A percentile compares a stretch with the other conserved stretches of the same genome.
Evolutionary conservation across 2,797 vertebrate genomes (phyloP).

Genomic region (Sternotherus odoratus): DNA sequence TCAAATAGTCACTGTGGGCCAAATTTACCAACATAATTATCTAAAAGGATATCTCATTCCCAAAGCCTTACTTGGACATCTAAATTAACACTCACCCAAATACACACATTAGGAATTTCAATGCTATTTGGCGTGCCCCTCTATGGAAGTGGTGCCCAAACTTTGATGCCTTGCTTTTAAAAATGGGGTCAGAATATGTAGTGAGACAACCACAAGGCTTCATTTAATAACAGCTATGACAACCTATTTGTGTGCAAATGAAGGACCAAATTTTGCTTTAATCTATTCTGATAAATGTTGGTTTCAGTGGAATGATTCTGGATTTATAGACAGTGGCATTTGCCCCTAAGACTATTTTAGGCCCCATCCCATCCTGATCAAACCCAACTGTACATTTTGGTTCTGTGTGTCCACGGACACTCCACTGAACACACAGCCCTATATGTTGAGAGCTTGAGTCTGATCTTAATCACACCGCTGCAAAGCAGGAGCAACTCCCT

Average conservation of each 20-base stretch:
- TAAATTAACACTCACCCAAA: constrained; percentile 69
- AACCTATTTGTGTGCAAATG: constrained; percentile 36
- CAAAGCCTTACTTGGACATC: constrained; percentile 74
- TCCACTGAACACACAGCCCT: background rate
- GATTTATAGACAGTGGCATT: background rate
- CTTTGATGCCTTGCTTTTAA: constrained; percentile 76
- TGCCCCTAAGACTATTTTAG: background rate
- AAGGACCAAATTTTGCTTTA: background rate
- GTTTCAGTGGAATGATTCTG: background rate
- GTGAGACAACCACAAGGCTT: constrained; percentile 28
- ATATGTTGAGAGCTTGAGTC: background rate
- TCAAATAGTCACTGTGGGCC: constrained; percentile 48
- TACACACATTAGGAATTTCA: constrained; percentile 72
- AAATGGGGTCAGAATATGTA: constrained; percentile 71
- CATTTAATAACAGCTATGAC: constrained; percentile 58
- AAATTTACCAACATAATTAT: constrained; percentile 69
- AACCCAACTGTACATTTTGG: background rate
- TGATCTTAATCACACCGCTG: background rate
- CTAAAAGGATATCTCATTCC: constrained; percentile 69
- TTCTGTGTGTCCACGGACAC: background rate
- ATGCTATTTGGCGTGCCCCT: constrained; percentile 72
- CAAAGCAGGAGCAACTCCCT: background rate
- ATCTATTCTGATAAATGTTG: background rate
- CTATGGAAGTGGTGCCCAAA: constrained; percentile 74
- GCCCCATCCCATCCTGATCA: background rate